Evolutionary conservation across 1,140 invertebrate genomes (phyloP), one percentile per base, ranked within the genome.

Genomic region (Micrasema minimum): DNA sequence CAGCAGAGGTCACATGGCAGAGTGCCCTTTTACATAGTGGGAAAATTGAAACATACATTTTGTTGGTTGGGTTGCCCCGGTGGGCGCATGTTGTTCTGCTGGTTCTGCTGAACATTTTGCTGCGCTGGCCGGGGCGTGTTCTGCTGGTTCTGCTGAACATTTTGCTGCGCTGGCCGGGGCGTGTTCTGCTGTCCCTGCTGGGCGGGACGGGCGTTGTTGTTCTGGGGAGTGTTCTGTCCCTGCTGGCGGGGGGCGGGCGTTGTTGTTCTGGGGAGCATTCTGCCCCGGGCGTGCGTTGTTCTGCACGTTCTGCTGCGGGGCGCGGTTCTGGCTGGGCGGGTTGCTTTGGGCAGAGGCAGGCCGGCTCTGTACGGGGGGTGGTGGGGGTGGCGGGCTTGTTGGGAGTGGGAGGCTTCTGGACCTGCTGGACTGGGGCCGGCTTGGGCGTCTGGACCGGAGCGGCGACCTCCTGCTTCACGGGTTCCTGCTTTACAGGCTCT

Each of bases 351-450:
- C 31, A 5, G 69, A 53, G 20, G 61, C 69, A 0, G 69, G 48
- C 35, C 62, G 23, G 57, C 61, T 70, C 69, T 70, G 59, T 7
- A 64, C 43, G 37, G 55, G 55, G 37, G 55, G 1, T 12, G 23
- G 16, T 0, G 55, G 55, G 46, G 5, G 37, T 38, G 10, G 37
- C 2, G 35, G 16, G 9, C 57, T 41, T 46, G 53, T 59, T 37
- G 26, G 31, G 45, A n/a, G 22, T 18, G 6, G 53, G n/a, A 12
- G 37, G n/a, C 45, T 64, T 69, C 57, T 50, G 55, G 7, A 23
- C 48, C 11, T 38, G 55, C 2, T 45, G 45, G 3, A 51, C 57
- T 12, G 20, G n/a, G 9, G 9, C 23, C 1, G 55, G 55, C 18
- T 59, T 59, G 2, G 9, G 14, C 11, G 26, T 23, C 5, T 55